Evolutionary conservation across 53 echinoderm and acorn worm genomes (phyloP).

Genomic region (Luidia sarsii): DNA sequence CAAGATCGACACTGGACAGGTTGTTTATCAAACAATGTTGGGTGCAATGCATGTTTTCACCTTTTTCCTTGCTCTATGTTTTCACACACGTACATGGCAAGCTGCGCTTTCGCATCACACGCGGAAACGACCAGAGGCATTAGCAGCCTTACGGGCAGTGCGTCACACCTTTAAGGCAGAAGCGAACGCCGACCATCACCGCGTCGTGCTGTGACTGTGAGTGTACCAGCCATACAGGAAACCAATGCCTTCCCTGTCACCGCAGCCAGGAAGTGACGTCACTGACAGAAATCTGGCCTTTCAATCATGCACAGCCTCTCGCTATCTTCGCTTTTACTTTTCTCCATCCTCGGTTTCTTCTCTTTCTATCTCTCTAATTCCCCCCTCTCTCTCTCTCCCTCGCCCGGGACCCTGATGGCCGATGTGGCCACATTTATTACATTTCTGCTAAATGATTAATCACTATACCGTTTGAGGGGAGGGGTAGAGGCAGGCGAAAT

Average conservation of each 20-base stretch:
- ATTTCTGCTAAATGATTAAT: slow-evolving; percentile 28
- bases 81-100: too few species aligned
- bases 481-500: slow-evolving; percentile 2
- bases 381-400: too few species aligned
- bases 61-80: too few species aligned
- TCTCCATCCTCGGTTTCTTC: neutral
- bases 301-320: neutral
- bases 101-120: too few species aligned
- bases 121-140: too few species aligned
- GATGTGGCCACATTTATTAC: slow-evolving; percentile 25
- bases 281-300: slow-evolving; percentile 26
- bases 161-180: slow-evolving; percentile 17
- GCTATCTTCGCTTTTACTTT: neutral
- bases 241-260: slow-evolving; percentile 46
- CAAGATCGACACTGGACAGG: too few species aligned
- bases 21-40: too few species aligned
- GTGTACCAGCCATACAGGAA: slow-evolving; percentile 46
- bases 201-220: slow-evolving; percentile 43
- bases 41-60: too few species aligned
- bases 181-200: neutral
- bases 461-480: slow-evolving; percentile 2
- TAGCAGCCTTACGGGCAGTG: too few species aligned
- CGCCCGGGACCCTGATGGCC: slow-evolving; percentile 22
- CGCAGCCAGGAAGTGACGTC: neutral
- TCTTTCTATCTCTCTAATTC: too few species aligned